Conservation (phyloP, 2,888 invertebrate genomes). For the Spialia ferax region DNA sequence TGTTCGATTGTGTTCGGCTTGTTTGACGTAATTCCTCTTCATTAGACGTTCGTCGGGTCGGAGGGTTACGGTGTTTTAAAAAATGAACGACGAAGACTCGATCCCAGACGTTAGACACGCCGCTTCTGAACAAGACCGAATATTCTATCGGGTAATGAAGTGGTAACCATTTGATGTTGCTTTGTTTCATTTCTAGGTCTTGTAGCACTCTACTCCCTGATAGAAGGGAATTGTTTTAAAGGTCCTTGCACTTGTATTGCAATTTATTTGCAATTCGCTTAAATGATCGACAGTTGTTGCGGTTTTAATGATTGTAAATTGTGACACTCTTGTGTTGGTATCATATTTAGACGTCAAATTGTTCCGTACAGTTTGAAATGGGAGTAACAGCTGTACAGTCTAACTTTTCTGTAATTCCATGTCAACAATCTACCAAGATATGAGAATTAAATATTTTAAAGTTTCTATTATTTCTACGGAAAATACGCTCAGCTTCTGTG, state of each 20-base stretch:
- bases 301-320: no score
- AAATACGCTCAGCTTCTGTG: no score
- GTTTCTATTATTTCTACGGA: no score
- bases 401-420: no score
- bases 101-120: slow-evolving; percentile 29
- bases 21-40: slow-evolving; percentile 40
- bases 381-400: no score
- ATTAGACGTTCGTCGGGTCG: slow-evolving; percentile 33
- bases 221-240: slow-evolving; percentile 18
- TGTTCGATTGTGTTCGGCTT: slow-evolving; percentile 34
- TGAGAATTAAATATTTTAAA: no score
- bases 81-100: slow-evolving; percentile 20
- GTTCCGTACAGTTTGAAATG: no score
- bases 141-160: slow-evolving; percentile 36
- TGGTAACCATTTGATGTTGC: slow-evolving; percentile 18
- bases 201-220: slow-evolving; percentile 7
- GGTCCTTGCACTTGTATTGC: slow-evolving; percentile 17
- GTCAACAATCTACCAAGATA: no score
- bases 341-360: no score
- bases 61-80: slow-evolving; percentile 33
- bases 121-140: slow-evolving; percentile 11
- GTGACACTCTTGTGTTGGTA: no score
- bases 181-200: slow-evolving; percentile 20
- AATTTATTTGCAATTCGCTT: no score
- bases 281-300: no score